phyloP scores from a whole-genome alignment of 2,888 invertebrate genomes.

The Orchestes rusci region DNA sequence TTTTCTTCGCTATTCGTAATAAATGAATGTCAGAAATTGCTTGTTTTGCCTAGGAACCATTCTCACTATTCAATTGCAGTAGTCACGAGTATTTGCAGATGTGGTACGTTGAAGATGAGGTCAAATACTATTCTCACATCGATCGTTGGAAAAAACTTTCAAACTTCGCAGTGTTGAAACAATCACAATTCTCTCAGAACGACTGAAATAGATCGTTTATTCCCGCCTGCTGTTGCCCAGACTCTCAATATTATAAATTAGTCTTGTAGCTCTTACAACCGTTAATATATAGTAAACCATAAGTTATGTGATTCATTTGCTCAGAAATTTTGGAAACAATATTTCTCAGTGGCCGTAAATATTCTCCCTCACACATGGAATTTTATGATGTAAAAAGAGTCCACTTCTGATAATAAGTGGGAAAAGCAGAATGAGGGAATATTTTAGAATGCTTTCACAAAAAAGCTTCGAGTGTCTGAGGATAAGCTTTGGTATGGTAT shows the following conservation, averaged over 20 bases:
- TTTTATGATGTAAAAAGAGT: constrained; percentile 25
- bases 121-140: too few relatives aligned
- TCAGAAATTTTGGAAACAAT: constrained; percentile 29
- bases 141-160: too few relatives aligned
- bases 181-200: constrained; percentile 16
- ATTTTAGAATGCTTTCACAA: constrained; percentile 8
- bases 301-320: constrained; percentile 28
- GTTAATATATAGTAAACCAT: constrained; percentile 24
- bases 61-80: too few relatives aligned
- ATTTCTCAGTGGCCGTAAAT: constrained; percentile 30
- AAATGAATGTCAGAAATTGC: too few relatives aligned
- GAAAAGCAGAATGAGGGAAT: constrained; percentile 6
- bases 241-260: constrained; percentile 22
- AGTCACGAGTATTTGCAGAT: too few relatives aligned
- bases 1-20: too few relatives aligned
- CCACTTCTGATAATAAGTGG: constrained; percentile 15
- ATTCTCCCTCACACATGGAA: constrained; percentile 31
- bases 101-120: too few relatives aligned
- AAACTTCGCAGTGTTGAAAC: too few relatives aligned
- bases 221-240: constrained; percentile 8
- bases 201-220: constrained; percentile 14
- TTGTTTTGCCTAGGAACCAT: too few relatives aligned
- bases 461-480: not conserved
- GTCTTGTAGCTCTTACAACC: constrained; percentile 18
- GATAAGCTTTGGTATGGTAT: too few relatives aligned